These are phyloP conservation scores for Ochlodes sylvanus DNA, from an alignment of 2,888 invertebrate species.

Conservation along the genomic window DNA sequence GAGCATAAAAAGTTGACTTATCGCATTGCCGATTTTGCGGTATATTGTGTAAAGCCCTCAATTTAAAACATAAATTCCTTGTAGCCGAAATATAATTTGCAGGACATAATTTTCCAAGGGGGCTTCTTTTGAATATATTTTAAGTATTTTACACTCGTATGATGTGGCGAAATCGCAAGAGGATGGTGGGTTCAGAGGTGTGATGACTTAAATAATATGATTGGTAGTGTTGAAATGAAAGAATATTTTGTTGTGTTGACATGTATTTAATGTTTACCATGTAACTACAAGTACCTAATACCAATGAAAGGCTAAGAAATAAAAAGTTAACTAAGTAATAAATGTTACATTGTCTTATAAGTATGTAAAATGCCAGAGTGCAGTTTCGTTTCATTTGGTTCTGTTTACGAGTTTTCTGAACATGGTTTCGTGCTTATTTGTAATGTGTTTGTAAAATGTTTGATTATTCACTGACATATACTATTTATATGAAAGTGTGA, in stretches of 20 bases:
- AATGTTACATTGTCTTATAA: constrained; percentile 61
- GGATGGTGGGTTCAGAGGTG: constrained; percentile 25
- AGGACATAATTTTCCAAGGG: neutral
- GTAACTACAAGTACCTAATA: constrained; percentile 79
- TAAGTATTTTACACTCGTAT: neutral
- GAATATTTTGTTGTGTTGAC: constrained; percentile 81
- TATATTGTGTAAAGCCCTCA: neutral
- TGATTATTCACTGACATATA: constrained; percentile 13
- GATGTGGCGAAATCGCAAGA: neutral
- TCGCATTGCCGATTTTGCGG: neutral
- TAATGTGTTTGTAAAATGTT: constrained; percentile 33
- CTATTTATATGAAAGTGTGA: constrained; percentile 29
- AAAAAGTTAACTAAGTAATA: constrained; percentile 62
- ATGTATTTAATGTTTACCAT: constrained; percentile 83
- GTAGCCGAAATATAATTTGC: too few relatives aligned
- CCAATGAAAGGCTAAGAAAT: constrained; percentile 66
- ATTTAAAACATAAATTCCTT: too few relatives aligned
- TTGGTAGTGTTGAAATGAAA: constrained; percentile 77
- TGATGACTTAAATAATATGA: constrained; percentile 32
- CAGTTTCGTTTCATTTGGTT: constrained; percentile 60
- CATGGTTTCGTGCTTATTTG: constrained; percentile 47
- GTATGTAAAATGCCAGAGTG: constrained; percentile 67
- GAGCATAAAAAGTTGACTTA: neutral
- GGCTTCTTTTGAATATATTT: neutral
- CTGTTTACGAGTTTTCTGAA: constrained; percentile 50